phyloP scores from a whole-genome alignment of 2,888 invertebrate genomes.

The Polyommatus icarus region DNA sequence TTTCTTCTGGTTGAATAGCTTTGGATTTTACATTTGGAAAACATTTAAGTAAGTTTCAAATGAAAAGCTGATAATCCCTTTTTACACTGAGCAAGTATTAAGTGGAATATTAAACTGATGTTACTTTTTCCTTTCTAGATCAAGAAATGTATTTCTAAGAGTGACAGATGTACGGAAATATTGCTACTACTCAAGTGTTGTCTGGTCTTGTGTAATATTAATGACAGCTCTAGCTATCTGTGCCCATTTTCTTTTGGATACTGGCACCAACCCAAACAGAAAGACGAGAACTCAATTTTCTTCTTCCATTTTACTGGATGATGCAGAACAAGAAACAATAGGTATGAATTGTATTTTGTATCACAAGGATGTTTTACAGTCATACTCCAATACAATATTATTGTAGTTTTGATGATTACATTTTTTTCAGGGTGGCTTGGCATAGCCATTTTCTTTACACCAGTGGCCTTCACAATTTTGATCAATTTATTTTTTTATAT shows the following conservation, averaged over 20 bases:
- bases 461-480: constrained; percentile 88
- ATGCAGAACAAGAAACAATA: constrained; percentile 86
- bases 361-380: neutral
- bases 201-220: constrained; percentile 86
- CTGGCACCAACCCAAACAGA: constrained; percentile 77
- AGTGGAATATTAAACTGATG: neutral
- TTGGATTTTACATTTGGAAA: constrained; percentile 93
- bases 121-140: constrained; percentile 71
- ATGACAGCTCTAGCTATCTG: constrained; percentile 89
- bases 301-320: constrained; percentile 72
- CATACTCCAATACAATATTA: neutral
- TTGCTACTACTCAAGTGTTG: constrained; percentile 91
- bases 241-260: constrained; percentile 89
- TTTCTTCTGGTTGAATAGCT: constrained; percentile 92
- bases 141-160: constrained; percentile 90
- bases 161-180: constrained; percentile 93
- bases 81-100: neutral
- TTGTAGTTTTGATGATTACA: neutral
- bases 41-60: constrained; percentile 84
- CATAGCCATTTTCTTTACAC: constrained; percentile 90
- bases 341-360: constrained; percentile 61
- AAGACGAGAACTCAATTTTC: constrained; percentile 66
- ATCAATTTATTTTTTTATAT: constrained; percentile 90
- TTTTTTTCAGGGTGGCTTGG: constrained; percentile 86
- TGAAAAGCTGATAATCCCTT: constrained; percentile 9